These are phyloP conservation scores for Cromileptes altivelis DNA, from an alignment of 2,113 vertebrate species.

Conservation along the genomic window DNA sequence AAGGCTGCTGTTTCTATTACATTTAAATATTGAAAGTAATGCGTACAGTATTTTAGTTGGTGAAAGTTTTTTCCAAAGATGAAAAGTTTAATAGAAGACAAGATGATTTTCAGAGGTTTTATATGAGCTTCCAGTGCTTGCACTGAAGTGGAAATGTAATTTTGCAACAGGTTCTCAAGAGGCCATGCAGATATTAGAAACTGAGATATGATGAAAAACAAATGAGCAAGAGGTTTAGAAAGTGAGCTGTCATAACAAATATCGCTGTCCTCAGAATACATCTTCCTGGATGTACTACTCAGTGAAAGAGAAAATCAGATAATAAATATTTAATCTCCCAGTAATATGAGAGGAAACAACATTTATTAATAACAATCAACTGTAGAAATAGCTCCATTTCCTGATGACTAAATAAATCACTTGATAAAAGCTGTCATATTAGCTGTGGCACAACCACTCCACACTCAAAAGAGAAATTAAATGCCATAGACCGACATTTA, in stretches of 20 bases:
- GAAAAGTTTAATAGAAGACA: background rate
- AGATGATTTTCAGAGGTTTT: background rate
- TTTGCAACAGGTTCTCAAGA: background rate
- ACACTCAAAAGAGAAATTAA: background rate
- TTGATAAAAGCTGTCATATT: background rate
- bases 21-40: background rate
- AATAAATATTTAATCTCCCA: background rate
- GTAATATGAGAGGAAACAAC: background rate
- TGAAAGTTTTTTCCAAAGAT: background rate
- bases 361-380: background rate
- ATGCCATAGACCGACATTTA: background rate
- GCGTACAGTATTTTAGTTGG: background rate
- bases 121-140: background rate
- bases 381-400: background rate
- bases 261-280: background rate
- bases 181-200: background rate
- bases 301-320: background rate
- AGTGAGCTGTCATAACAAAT: background rate
- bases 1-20: background rate
- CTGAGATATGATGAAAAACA: background rate
- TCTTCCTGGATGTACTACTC: background rate
- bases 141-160: background rate
- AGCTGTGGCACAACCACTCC: background rate
- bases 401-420: background rate
- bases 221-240: background rate